Evolutionary conservation across 2,888 invertebrate genomes (phyloP).

Genomic region (Apeira syringaria): DNA sequence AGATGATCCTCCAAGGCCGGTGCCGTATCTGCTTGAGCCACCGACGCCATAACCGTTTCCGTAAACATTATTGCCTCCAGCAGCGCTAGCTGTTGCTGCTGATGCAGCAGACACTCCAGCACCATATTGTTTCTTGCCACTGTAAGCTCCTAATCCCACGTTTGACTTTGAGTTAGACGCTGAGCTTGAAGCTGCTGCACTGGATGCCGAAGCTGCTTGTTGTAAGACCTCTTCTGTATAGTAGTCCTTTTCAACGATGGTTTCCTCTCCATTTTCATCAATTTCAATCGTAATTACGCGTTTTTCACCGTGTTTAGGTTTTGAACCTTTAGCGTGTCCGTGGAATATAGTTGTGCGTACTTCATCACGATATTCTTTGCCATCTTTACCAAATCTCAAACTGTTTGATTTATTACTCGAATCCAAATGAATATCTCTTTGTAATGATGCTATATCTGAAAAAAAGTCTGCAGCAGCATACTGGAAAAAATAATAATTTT

Average conservation of each 20-base stretch:
- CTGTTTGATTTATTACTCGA: not conserved
- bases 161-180: slow-evolving; percentile 11
- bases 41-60: not conserved
- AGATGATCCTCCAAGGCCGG: too few relatives aligned
- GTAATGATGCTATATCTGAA: slow-evolving; percentile 7
- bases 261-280: slow-evolving; percentile 49
- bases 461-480: slow-evolving; percentile 48
- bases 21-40: too few relatives aligned
- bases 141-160: slow-evolving; percentile 9
- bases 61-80: too few relatives aligned
- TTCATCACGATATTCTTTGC: not conserved
- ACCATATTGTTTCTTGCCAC: slow-evolving; percentile 5
- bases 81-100: not conserved
- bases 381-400: not conserved
- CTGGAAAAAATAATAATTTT: slow-evolving; percentile 45
- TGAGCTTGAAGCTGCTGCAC: too few relatives aligned
- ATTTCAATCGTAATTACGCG: slow-evolving; percentile 41
- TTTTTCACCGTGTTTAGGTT: slow-evolving; percentile 31
- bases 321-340: not conserved
- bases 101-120: slow-evolving; percentile 1
- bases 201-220: slow-evolving; percentile 7
- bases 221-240: slow-evolving; percentile 39
- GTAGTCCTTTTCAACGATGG: slow-evolving; percentile 55
- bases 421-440: not conserved
- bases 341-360: not conserved